phyloP scores from a whole-genome alignment of 2,888 invertebrate genomes.

The Branchipolynoe longqiensis region DNA sequence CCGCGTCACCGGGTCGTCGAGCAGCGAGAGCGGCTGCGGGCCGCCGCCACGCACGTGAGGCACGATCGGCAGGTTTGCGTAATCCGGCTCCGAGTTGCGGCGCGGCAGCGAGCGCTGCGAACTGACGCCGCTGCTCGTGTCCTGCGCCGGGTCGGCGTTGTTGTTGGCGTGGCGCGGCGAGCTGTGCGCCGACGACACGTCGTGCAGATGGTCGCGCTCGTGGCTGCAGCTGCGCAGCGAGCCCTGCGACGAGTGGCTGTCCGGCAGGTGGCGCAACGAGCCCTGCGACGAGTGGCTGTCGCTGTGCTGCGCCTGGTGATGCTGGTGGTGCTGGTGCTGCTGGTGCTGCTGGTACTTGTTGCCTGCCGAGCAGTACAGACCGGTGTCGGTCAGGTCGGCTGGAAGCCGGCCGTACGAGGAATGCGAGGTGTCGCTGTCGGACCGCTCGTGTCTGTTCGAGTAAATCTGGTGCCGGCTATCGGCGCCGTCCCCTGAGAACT shows the following conservation, averaged over 20 bases:
- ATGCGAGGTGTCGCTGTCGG: conserved; percentile 80
- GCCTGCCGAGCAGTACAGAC: conserved; percentile 72
- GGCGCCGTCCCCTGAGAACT: conserved; percentile 55
- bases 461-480: conserved; percentile 63
- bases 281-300: conserved; percentile 84
- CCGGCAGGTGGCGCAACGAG: conserved; percentile 82
- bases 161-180: conserved; percentile 56
- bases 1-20: conserved; percentile 59
- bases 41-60: conserved; percentile 50
- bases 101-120: conserved; percentile 45
- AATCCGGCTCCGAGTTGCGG: conserved; percentile 77
- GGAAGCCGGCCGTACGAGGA: conserved; percentile 74
- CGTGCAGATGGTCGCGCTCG: conserved; percentile 56
- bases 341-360: conserved; percentile 74
- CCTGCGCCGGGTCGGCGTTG: conserved; percentile 34
- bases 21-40: conserved; percentile 58
- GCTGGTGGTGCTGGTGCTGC: conserved; percentile 76
- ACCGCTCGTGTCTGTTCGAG: conserved; percentile 77
- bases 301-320: conserved; percentile 67
- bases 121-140: conserved; percentile 44
- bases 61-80: conserved; percentile 73
- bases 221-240: conserved; percentile 72
- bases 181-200: conserved; percentile 54
- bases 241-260: conserved; percentile 79
- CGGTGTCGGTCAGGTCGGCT: conserved; percentile 70